Conservation (phyloP, 2,797 vertebrate genomes). For the Dipus sagitta region DNA sequence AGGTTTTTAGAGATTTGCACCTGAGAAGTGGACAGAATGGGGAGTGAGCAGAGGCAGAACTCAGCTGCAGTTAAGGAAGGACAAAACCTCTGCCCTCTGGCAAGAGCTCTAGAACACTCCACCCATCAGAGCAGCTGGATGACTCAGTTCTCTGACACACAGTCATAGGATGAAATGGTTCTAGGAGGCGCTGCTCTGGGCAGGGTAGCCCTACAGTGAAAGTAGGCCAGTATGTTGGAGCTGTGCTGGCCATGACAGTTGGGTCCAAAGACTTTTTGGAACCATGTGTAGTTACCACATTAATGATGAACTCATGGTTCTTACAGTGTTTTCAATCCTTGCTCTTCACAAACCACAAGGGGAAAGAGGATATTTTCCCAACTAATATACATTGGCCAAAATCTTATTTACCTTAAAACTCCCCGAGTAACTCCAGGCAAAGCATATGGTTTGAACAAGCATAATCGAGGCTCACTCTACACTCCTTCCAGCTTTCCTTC, state of each 20-base stretch:
- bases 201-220: no score
- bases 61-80: no score
- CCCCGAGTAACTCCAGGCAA: background rate
- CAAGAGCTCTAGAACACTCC: no score
- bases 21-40: no score
- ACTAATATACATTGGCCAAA: background rate
- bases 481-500: background rate
- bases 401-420: background rate
- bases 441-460: background rate
- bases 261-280: background rate
- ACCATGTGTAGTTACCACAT: accelerated
- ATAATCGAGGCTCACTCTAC: background rate
- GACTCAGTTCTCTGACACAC: no score
- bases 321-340: background rate
- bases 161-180: no score
- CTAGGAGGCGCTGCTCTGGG: no score
- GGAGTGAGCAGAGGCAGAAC: no score
- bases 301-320: background rate
- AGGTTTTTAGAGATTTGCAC: no score
- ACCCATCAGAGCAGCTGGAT: no score
- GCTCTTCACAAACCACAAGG: background rate
- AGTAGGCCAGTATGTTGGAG: background rate
- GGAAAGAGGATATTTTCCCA: background rate
- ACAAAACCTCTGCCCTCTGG: no score
- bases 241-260: background rate